Evolutionary conservation across 1,140 invertebrate species (phyloP).

Genomic region (Caenorhabditis latens): DNA sequence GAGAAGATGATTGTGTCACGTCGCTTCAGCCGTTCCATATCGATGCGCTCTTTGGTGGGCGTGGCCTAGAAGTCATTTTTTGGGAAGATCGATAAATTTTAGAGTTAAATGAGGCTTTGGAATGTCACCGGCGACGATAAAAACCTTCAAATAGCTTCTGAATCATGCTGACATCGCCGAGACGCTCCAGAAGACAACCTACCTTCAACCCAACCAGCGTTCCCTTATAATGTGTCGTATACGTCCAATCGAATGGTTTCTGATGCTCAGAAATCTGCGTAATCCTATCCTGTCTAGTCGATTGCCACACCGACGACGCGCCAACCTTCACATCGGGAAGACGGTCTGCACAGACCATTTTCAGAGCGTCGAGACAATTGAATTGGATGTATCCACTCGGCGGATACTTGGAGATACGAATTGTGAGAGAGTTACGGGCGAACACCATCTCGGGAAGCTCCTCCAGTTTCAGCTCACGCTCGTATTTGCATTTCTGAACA

Average conservation of each 20-base stretch:
- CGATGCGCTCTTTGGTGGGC: conserved; percentile 85
- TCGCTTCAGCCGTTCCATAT: conserved; percentile 90
- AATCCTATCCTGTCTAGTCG: conserved; percentile 87
- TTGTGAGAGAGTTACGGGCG: conserved; percentile 84
- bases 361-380: conserved; percentile 90
- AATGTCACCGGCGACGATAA: no score
- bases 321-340: conserved; percentile 84
- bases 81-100: not conserved
- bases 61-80: conserved; percentile 68
- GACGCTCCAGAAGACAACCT: no score
- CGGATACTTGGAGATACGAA: no score
- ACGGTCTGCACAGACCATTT: conserved; percentile 82
- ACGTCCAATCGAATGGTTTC: conserved; percentile 97
- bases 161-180: no score
- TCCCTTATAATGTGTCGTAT: conserved; percentile 92
- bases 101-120: no score
- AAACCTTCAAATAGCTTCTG: no score
- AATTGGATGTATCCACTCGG: conserved; percentile 83
- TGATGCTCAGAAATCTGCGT: conserved; percentile 85
- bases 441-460: conserved; percentile 98
- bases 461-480: conserved; percentile 85
- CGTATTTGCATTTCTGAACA: conserved; percentile 82
- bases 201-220: conserved; percentile 68
- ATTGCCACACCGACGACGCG: conserved; percentile 86
- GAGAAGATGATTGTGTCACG: conserved; percentile 94